Evolutionary conservation across 2,888 invertebrate species (phyloP), one percentile per base, ranked within the genome.

Genomic region (Psylliodes chrysocephalus): DNA sequence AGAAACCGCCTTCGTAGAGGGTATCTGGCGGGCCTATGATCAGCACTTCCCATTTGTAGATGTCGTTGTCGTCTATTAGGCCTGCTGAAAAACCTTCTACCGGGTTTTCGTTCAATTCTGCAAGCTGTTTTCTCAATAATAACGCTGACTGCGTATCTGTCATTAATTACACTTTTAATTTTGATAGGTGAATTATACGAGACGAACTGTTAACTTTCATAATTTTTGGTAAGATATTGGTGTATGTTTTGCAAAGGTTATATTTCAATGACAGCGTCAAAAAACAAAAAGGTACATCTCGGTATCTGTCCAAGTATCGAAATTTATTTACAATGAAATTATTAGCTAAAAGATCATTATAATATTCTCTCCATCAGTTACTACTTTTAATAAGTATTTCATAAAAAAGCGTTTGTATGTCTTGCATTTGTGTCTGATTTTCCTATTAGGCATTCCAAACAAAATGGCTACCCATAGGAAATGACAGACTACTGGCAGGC

Each of bases 1-100:
- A 99, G 85, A 98, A 98, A 70, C 99, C 99, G 79, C 98, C 99
- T 87, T 99, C 99, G 85, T 46, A 46, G 6, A 46, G 22, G 2
- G 46, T 46, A n/a, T 46, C 46, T 6, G 46, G 46, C 1, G 46
- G 46, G 10, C 46, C 46, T 19, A 46, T 46, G 22, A 46, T 19
- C 22, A 46, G 22, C 22, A 46, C 46, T 12, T 46, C 46, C 46
- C 46, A 46, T 46, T 46, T 46, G 14, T 46, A 46, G n/a, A 46
- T 46, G 14, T 46, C 46, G 46, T 46, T 46, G 46, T 46, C 46
- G 46, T 46, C 46, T 19, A 46, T 46, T 1, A 46, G 46, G 1
- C 46, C 46, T n/a, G 46, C 46, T 1, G 46, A 46, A 14, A 46
- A 46, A 12, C 46, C 46, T 22, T 46, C 46, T n/a, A 46, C 25